These are phyloP conservation scores for Pseudococcus jackbeardsleyi DNA, from an alignment of 2,888 invertebrate species.

Conservation along the genomic window DNA sequence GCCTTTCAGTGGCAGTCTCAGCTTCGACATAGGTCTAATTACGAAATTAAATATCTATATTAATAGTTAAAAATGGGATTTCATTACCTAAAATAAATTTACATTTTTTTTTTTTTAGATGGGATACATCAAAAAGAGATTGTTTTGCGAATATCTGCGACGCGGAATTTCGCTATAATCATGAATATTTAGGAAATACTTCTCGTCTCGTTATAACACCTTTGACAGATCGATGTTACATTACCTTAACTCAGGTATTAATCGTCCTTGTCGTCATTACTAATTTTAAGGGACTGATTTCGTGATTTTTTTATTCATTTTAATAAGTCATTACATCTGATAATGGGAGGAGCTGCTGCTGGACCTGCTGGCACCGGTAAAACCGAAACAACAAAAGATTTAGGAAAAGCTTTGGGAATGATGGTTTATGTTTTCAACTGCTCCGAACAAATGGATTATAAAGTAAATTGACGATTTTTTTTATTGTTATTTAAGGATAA, in stretches of 20 bases:
- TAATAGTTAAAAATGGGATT: not conserved
- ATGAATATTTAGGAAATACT: slow-evolving; percentile 95
- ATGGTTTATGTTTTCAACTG: slow-evolving; percentile 99
- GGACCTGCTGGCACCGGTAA: slow-evolving; percentile 97
- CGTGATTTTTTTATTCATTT: not conserved
- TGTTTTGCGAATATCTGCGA: slow-evolving; percentile 96
- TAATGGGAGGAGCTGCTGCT: slow-evolving; percentile 97
- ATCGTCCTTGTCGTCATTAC: not conserved
- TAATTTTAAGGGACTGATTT: not conserved
- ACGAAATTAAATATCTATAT: not conserved
- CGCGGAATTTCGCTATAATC: slow-evolving; percentile 90
- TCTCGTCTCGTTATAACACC: slow-evolving; percentile 95
- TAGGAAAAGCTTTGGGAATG: slow-evolving; percentile 92
- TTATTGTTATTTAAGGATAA: no score
- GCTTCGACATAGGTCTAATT: slow-evolving; percentile 76
- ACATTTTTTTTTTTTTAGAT: slow-evolving; percentile 71
- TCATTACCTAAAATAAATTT: not conserved
- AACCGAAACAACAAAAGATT: slow-evolving; percentile 96
- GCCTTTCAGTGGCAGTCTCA: slow-evolving; percentile 95
- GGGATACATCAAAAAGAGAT: slow-evolving; percentile 85
- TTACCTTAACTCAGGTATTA: slow-evolving; percentile 88
- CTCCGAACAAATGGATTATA: slow-evolving; percentile 97
- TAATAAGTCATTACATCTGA: slow-evolving; percentile 83
- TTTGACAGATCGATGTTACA: slow-evolving; percentile 94
- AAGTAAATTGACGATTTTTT: slow-evolving; percentile 70